Base-by-base conservation (phyloP, 2,113 vertebrate species). In the Corythaixoides concolor region DNA sequence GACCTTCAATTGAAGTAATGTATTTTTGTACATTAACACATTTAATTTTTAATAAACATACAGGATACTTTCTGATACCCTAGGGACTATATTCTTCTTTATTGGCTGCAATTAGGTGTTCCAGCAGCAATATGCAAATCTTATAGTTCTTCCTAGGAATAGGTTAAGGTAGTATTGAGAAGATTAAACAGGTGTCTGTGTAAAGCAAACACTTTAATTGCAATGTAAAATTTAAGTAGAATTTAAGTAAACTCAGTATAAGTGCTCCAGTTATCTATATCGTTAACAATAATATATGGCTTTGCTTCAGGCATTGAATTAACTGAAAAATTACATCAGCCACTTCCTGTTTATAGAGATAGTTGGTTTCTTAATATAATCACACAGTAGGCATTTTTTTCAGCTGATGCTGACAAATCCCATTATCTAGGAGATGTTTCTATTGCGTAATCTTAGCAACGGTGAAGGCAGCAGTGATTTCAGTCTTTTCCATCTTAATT, bases 361-460 rank as follows among this genome's bases (percentile, higher is more conserved):
- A 83, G 78, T 41, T 94, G 45, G 19, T 69, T 93, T 95, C 88
- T 89, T 88, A 78, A 56, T 84, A 68, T 62, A 82, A 76, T 63
- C 67, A 84, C 26, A 18, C 20, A 76, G 75, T 30, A 49, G 88
- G 64, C 72, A 45, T 55, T 90, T 85, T 86, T 94, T 88, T 82
- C 58, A 93, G 60, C 85, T 85, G 78, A 62, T 82, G 67, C 70
- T 94, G 91, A 93, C 88, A 94, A 94, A 91, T 85, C 45, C 39
- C 37, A 32, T 92, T 93, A 91, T 83, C 74, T 50, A 30, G 67
- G 63, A 79, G 67, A 77, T 85, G 63, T 91, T 95, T 87, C 69
- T 89, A 12, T 85, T 85, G 62, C 1, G 0, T 85, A 88, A 80
- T 85, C 63, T 85, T 77, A 90, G 60, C 68, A 81, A 33, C 1